phyloP scores from a whole-genome alignment of 1,140 invertebrate genomes.

The Drosophila triauraria region DNA sequence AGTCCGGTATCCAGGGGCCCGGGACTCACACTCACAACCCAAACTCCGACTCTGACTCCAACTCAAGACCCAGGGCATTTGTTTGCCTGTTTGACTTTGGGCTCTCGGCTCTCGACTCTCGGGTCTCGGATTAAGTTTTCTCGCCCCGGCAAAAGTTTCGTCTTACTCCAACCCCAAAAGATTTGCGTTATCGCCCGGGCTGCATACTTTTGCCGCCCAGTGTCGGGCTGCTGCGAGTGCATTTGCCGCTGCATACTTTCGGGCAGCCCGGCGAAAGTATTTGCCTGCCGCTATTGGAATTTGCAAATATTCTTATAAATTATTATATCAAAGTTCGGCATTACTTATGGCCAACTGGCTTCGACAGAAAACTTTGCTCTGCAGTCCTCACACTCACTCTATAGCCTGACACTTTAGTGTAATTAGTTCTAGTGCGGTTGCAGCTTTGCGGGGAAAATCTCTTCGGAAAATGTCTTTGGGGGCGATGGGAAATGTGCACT shows the following conservation, averaged over 20 bases:
- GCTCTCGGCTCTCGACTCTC: slow-evolving; percentile 26
- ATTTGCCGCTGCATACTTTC: slow-evolving; percentile 74
- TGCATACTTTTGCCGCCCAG: slow-evolving; percentile 43
- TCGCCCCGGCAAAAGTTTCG: slow-evolving; percentile 43
- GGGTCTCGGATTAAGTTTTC: slow-evolving; percentile 72
- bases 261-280: slow-evolving; percentile 57
- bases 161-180: slow-evolving; percentile 15
- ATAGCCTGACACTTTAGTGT: slow-evolving; percentile 53
- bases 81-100: slow-evolving; percentile 81
- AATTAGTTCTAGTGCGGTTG: slow-evolving; percentile 41
- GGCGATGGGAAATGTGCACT: slow-evolving; percentile 2
- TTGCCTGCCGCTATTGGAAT: slow-evolving; percentile 47
- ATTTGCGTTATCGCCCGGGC: slow-evolving; percentile 29
- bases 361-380: slow-evolving; percentile 24
- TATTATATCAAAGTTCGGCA: slow-evolving; percentile 60
- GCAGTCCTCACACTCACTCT: background rate
- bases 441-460: slow-evolving; percentile 25
- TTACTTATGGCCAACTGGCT: slow-evolving; percentile 46
- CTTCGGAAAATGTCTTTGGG: slow-evolving; percentile 4
- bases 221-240: slow-evolving; percentile 46
- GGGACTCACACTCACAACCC: too few relatives aligned
- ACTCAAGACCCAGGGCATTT: slow-evolving; percentile 36
- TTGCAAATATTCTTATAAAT: slow-evolving; percentile 62
- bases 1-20: background rate
- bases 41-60: background rate